Base-by-base conservation (phyloP, 1,140 invertebrate genomes). In the Arion vulgaris region DNA sequence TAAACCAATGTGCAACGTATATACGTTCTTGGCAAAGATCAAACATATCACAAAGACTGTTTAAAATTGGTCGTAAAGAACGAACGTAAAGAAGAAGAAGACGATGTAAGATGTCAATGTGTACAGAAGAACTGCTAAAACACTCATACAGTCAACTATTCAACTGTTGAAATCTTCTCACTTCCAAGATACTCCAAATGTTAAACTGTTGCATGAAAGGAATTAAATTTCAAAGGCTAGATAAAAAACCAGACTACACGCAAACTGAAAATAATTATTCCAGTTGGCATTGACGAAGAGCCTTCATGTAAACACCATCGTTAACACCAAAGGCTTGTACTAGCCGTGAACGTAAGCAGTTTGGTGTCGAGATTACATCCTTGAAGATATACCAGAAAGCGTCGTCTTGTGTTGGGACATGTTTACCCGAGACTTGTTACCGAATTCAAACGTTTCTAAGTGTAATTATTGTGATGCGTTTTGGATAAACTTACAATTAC, bases 181-280 rank as follows among this genome's bases (percentile, higher is more conserved):
- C 57, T 62, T 62, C 26, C 13, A 62, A 62, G 57, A 23, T 5
- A 62, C 26, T 23, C 26, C 4, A 62, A 23, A 62, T 62, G 13
- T 62, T 62, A 62, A 62, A 62, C 57, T 62, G 57, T 62, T 62
- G 26, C 11, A 15, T 62, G 57, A 23, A 9, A n/a, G n/a, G 57
- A 62, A 62, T n/a, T 23, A 62, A 62, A 9, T n/a, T 62, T 62
- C 57, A 62, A 62, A 62, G 57, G 26, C 15, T 15, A 62, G 57
- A 62, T 62, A 62, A 62, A 62, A 62, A 23, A 5, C 13, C 11
- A n/a, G 57, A n/a, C 13, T 62, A 5, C 13, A 62, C 5, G 57
- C 57, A n/a, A 62, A 62, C 11, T 62, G 13, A 23, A 62, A 62
- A 62, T 62, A 62, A 62, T 62, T 62, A 62, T 62, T 62, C 57